These are phyloP conservation scores for Benthochromis sp. DNA, from an alignment of 2,113 vertebrate species.

Conservation along the genomic window DNA sequence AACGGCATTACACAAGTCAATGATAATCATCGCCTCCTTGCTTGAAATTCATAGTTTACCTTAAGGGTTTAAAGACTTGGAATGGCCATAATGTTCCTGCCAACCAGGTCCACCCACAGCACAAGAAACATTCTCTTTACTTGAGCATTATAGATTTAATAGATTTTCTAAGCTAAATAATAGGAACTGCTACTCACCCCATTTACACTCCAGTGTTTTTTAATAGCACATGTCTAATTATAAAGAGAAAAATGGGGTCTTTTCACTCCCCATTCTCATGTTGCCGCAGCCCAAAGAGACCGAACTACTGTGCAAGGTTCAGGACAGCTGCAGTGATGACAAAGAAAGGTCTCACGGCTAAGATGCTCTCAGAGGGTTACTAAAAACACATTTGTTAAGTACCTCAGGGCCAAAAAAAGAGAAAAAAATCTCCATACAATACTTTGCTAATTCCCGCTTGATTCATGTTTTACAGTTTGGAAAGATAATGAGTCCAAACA, in stretches of 20 bases:
- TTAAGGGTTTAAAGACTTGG: constrained; percentile 14
- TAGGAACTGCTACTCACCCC: neutral
- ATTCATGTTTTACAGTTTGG: constrained; percentile 30
- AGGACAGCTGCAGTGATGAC: neutral
- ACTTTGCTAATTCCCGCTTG: neutral
- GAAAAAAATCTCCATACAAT: neutral
- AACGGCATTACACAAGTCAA: neutral
- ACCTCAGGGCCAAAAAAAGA: neutral
- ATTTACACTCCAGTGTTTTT: neutral
- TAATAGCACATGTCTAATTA: neutral
- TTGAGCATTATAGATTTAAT: neutral
- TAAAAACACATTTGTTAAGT: constrained; percentile 40
- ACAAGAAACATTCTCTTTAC: neutral
- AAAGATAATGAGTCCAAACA: constrained; percentile 33
- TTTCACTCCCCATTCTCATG: neutral
- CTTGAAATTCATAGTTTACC: neutral
- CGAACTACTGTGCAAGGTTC: neutral
- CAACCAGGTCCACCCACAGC: constrained; percentile 9
- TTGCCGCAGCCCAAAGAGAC: neutral
- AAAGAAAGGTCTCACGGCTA: neutral
- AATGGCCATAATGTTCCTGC: neutral
- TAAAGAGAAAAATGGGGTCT: neutral
- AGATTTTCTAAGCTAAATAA: neutral
- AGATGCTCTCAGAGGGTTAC: constrained; percentile 17
- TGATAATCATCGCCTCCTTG: neutral